Evolutionary conservation across 1,140 invertebrate species (phyloP).

Genomic region (Ditylenchus dipsaci): DNA sequence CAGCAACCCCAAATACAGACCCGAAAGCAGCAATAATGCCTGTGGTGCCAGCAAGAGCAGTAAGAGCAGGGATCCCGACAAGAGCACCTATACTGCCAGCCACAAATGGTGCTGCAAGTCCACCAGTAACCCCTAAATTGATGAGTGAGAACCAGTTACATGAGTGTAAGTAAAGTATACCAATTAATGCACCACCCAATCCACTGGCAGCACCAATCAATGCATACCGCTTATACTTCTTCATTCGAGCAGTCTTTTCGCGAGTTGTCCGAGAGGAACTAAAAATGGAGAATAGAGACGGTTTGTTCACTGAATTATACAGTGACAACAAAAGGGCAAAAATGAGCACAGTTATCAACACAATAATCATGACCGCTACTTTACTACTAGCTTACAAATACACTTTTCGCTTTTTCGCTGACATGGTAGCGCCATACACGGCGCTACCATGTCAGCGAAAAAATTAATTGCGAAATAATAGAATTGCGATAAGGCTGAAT

Average conservation of each 20-base stretch:
- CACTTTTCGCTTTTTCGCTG: too few species aligned
- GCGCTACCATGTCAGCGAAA: too few species aligned
- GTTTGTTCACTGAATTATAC: not conserved
- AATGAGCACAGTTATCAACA: too few species aligned
- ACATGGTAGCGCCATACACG: too few species aligned
- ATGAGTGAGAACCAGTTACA: not conserved
- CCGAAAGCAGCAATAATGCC: slow-evolving; percentile 60
- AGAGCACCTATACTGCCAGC: slow-evolving; percentile 58
- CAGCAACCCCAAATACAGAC: slow-evolving; percentile 62
- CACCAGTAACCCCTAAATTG: slow-evolving; percentile 61
- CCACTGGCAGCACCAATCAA: slow-evolving; percentile 61
- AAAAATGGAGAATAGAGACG: slow-evolving; percentile 10
- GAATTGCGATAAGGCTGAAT: too few species aligned
- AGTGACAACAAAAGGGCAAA: too few species aligned
- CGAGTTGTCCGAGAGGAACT: slow-evolving; percentile 59
- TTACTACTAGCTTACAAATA: too few species aligned
- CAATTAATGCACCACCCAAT: slow-evolving; percentile 61
- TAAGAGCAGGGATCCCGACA: slow-evolving; percentile 55
- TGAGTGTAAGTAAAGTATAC: slow-evolving; percentile 21
- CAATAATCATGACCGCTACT: too few species aligned
- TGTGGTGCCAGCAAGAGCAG: slow-evolving; percentile 37
- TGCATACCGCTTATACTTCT: slow-evolving; percentile 60
- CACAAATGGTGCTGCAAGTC: slow-evolving; percentile 60
- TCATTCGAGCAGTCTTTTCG: slow-evolving; percentile 54
- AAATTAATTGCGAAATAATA: too few species aligned